These are phyloP conservation scores for Eupithecia subumbrata DNA, from an alignment of 2,888 invertebrate genomes.

Conservation along the genomic window DNA sequence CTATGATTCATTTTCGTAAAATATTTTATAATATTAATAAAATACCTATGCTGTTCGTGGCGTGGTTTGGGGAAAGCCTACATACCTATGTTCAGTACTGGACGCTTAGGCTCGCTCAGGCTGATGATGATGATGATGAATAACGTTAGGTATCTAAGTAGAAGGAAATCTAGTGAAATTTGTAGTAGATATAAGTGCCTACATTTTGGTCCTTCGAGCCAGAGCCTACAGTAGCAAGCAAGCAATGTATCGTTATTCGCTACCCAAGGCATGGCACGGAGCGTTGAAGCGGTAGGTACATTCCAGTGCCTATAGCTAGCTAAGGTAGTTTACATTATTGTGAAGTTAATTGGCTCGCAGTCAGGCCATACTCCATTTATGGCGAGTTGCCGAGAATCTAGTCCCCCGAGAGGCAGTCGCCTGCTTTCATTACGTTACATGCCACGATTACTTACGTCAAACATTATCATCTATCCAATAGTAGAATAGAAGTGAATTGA, in stretches of 20 bases:
- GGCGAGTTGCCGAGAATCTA: slow-evolving; percentile 70
- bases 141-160: neutral
- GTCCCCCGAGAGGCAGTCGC: slow-evolving; percentile 52
- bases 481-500: neutral
- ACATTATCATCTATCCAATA: slow-evolving; percentile 42
- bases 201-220: neutral
- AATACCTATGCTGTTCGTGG: too few relatives aligned
- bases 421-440: slow-evolving; percentile 56
- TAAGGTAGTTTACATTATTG: slow-evolving; percentile 59
- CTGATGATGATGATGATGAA: too few relatives aligned
- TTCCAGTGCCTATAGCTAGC: slow-evolving; percentile 35
- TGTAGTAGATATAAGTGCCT: neutral
- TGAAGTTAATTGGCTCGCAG: slow-evolving; percentile 67
- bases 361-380: slow-evolving; percentile 65
- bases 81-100: too few relatives aligned
- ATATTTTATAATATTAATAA: too few relatives aligned
- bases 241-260: neutral
- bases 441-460: slow-evolving; percentile 51
- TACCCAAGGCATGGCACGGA: slow-evolving; percentile 1
- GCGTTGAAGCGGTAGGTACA: slow-evolving; percentile 36
- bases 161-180: neutral
- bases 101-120: too few relatives aligned
- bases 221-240: neutral
- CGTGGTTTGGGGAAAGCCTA: too few relatives aligned
- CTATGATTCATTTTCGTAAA: too few relatives aligned